Evolutionary conservation across 1,140 invertebrate genomes (phyloP).

Genomic region (Drosophila paulistorum): DNA sequence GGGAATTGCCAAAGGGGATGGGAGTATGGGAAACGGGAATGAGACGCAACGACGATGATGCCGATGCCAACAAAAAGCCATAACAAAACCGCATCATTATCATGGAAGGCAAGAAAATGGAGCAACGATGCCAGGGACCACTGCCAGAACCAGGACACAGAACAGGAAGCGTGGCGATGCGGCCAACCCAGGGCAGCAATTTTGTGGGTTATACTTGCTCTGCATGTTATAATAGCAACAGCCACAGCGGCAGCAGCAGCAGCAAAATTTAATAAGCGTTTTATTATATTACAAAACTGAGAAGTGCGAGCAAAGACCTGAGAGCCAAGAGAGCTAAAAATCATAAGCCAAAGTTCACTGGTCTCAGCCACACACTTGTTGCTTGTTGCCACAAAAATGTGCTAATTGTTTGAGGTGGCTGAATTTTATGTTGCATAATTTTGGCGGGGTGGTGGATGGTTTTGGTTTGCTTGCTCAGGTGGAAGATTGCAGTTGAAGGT

Average conservation of each 20-base stretch:
- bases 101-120: constrained; percentile 62
- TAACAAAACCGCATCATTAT: constrained; percentile 73
- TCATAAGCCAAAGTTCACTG: constrained; percentile 29
- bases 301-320: constrained; percentile 30
- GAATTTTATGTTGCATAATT: neutral
- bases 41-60: constrained; percentile 6
- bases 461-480: constrained; percentile 27
- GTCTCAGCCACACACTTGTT: constrained; percentile 13
- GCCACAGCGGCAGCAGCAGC: constrained; percentile 14
- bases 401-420: constrained; percentile 60
- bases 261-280: constrained; percentile 71
- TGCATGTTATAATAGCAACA: constrained; percentile 55
- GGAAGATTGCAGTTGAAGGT: constrained; percentile 37
- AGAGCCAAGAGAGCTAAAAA: constrained; percentile 36
- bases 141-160: constrained; percentile 21
- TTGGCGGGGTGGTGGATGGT: constrained; percentile 31
- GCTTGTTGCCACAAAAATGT: constrained; percentile 32
- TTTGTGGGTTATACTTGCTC: constrained; percentile 57
- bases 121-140: constrained; percentile 31
- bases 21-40: neutral
- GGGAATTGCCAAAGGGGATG: neutral
- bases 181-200: constrained; percentile 63
- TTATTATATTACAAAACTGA: constrained; percentile 65
- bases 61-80: constrained; percentile 65
- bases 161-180: constrained; percentile 58